Evolutionary conservation across 2,797 vertebrate species (phyloP).

Genomic region (Sebastes alutus): DNA sequence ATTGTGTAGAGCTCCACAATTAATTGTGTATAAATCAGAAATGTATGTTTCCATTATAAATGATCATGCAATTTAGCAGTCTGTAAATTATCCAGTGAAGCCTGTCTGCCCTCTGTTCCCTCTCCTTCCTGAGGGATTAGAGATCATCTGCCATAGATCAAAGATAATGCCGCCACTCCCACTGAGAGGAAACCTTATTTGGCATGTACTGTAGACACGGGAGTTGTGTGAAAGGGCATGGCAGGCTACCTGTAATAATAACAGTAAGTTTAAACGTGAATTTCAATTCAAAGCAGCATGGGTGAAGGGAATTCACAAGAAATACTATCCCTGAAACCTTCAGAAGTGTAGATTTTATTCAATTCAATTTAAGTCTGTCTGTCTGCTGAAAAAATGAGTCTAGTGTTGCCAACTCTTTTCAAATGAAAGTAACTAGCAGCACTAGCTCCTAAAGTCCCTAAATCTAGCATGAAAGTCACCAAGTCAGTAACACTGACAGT

Average conservation of each 20-base stretch:
- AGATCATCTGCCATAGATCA: slow-evolving; percentile 43
- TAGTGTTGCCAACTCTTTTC: no score
- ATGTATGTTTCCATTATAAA: neutral
- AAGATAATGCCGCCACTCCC: slow-evolving; percentile 51
- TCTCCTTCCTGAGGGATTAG: slow-evolving; percentile 54
- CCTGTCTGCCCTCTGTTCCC: neutral
- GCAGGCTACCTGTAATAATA: neutral
- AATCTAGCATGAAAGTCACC: no score
- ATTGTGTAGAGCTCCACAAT: neutral
- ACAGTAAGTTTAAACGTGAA: neutral
- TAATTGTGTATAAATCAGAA: neutral
- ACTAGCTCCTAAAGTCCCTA: no score
- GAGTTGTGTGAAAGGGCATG: slow-evolving; percentile 13
- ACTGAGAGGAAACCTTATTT: slow-evolving; percentile 39
- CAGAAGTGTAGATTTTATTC: neutral
- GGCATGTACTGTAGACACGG: slow-evolving; percentile 14
- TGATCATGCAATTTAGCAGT: neutral
- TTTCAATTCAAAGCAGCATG: neutral
- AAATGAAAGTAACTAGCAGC: no score
- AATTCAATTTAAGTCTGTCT: neutral
- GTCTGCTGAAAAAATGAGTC: no score
- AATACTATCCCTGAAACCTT: neutral
- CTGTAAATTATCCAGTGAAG: neutral
- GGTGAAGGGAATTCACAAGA: neutral
- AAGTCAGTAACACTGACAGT: no score